phyloP scores from a whole-genome alignment of 2,113 vertebrate species.

The Pangasianodon gigas region DNA sequence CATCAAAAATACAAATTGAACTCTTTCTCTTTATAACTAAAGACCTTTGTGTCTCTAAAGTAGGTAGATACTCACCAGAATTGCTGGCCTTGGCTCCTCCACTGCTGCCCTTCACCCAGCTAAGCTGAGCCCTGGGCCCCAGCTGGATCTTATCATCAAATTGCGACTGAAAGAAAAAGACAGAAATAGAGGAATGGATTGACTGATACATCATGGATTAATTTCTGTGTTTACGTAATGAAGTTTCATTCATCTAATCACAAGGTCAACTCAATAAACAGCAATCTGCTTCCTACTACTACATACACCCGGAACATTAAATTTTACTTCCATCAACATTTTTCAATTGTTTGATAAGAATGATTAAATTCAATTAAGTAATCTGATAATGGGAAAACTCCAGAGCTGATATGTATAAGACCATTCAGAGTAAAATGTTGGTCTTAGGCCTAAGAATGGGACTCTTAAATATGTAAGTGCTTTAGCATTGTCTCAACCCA shows the following conservation, averaged over 20 bases:
- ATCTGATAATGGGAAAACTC: background rate
- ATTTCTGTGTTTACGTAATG: background rate
- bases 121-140: constrained; percentile 92
- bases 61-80: constrained; percentile 77
- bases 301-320: background rate
- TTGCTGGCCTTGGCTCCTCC: constrained; percentile 95
- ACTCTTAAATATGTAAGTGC: background rate
- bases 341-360: background rate
- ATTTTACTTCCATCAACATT: background rate
- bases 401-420: background rate
- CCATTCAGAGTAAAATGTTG: background rate
- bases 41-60: background rate
- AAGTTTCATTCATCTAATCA: background rate
- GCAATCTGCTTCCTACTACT: background rate
- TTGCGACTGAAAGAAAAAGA: constrained; percentile 78
- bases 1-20: background rate
- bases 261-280: background rate
- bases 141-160: constrained; percentile 99
- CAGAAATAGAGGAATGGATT: background rate
- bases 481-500: background rate
- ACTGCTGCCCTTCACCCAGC: constrained; percentile 97
- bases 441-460: background rate
- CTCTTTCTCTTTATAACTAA: background rate
- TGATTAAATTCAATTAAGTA: no score
- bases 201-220: background rate